Evolutionary conservation across 2,888 invertebrate genomes (phyloP), one percentile per base, ranked within the genome.

Genomic region (Acronicta psi): DNA sequence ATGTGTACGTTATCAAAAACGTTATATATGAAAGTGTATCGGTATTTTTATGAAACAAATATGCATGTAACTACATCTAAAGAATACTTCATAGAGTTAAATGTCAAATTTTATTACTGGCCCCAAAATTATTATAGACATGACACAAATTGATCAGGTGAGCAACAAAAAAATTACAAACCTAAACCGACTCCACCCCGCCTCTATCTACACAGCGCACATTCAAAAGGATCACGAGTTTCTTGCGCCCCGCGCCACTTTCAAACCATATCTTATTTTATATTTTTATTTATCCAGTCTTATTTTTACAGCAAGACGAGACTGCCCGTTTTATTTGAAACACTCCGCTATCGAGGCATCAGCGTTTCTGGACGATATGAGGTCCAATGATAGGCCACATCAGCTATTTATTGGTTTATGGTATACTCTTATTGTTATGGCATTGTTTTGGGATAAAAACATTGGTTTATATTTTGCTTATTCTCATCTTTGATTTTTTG

Each of bases 241-340:
- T 89, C 91, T 91, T 89, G 87, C 89, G 89, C 86, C 89, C 90
- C 87, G 88, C 87, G 90, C 92, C 92, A 92, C 93, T 93, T 92
- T 90, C 90, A 90, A 91, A 90, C 88, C 91, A 91, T 93, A 90
- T 92, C 91, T 92, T 91, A 91, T 92, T 91, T 91, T 91, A 92
- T 92, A 91, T 89, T 93, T 91, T 92, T 92, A 92, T 92, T 92
- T 92, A 88, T 90, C 85, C 86, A 75, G 83, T 80, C 82, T 81
- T 92, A 91, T 92, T 92, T 92, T 92, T 91, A 92, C 88, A 90
- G 84, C 83, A 54, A 53, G 87, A 81, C 90, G 88, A 91, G 91
- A 89, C 88, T 75, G 80, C 76, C 73, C 75, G 73, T 73, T 89
- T 91, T 65, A 62, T 75, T 68, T 49, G 23, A 34, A 44, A 46